These are phyloP conservation scores for Sclerodermus sp. DNA, from an alignment of 2,888 invertebrate species.

Conservation along the genomic window DNA sequence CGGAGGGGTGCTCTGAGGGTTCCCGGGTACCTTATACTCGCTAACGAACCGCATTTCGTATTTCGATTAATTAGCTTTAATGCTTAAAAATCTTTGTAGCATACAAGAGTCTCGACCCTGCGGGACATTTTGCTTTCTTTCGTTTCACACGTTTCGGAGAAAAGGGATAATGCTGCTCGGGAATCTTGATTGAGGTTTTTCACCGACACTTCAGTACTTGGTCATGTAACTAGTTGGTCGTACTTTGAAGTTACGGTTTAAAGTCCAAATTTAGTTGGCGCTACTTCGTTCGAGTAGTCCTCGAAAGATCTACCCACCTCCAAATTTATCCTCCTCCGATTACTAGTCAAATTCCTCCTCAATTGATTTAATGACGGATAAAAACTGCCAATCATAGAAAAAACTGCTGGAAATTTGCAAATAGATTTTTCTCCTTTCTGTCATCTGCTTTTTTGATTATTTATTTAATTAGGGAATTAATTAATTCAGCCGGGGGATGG, in stretches of 20 bases:
- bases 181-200: constrained; percentile 12
- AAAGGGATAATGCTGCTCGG: background rate
- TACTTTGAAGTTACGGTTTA: constrained; percentile 33
- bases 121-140: constrained; percentile 4
- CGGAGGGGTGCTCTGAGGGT: constrained; percentile 10
- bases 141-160: background rate
- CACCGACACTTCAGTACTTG: constrained; percentile 36
- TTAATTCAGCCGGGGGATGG: too few species aligned
- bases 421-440: too few species aligned
- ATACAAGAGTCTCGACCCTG: constrained; percentile 20
- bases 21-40: constrained; percentile 11
- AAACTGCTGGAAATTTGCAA: too few species aligned
- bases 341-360: too few species aligned
- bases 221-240: constrained; percentile 37
- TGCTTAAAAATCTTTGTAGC: constrained; percentile 26
- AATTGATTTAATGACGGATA: too few species aligned
- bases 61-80: constrained; percentile 18
- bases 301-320: too few species aligned
- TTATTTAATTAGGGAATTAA: too few species aligned
- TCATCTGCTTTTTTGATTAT: too few species aligned
- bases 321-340: too few species aligned
- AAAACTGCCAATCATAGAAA: too few species aligned
- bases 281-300: too few species aligned
- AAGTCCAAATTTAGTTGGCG: too few species aligned
- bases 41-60: constrained; percentile 11